These are phyloP conservation scores for Sus scrofa DNA, from an alignment of 2,113 vertebrate genomes.

Conservation along the genomic window T2T-Sscrofa CM000813.6:116140001-116140500, in stretches of 20 bases:
- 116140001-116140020: background rate
- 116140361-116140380: background rate
- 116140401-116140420: background rate
- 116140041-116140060: background rate
- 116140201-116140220: rapidly evolving
- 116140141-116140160: background rate
- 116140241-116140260: background rate
- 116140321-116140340: background rate
- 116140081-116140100: background rate
- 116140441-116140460: background rate
- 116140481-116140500: background rate
- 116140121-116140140: background rate
- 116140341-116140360: background rate
- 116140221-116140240: background rate
- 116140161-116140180: background rate
- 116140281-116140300: background rate
- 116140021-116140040: background rate
- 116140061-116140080: background rate
- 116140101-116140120: background rate
- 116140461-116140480: background rate
- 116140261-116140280: background rate
- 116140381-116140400: background rate
- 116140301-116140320: background rate
- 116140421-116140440: background rate
- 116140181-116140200: background rate